Base-by-base conservation (phyloP, 2,797 vertebrate genomes). In the Rhynchotus rufescens region DNA sequence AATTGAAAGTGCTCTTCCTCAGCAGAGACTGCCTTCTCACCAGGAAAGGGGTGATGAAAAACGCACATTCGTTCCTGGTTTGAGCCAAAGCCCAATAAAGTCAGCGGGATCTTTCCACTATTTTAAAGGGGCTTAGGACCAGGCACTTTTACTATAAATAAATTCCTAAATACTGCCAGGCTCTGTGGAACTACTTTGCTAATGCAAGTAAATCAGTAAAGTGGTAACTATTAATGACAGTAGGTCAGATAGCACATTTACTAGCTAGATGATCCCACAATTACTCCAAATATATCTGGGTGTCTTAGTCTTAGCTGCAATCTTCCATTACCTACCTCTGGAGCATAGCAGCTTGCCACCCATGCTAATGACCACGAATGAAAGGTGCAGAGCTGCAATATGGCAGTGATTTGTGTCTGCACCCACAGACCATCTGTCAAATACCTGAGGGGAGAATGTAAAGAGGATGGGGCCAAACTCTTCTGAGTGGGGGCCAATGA, bases 21-120 rank as follows among this genome's bases (percentile, higher is more conserved):
- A 86, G 84, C 77, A 92, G 30, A 82, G 73, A 85, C 42, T 51
- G 77, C 52, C 36, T 81, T 80, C 80, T 79, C 82, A 90, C 87
- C 86, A 94, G 80, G 76, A 85, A 90, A 81, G 74, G 4, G 42
- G 80, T 89, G 87, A 96, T 96, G 95, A 96, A 95, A 93, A 84
- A 75, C 57, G 64, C 84, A 89, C 61, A 84, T 92, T 95, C 64
- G 85, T 68, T 62, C 61, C 54, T 15, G 32, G 54, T 69, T 85
- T 89, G 80, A 93, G 49, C 61, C 74, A 87, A 94, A 94, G 80
- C 71, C 77, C 87, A 94, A 38, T 80, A 74, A 93, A 93, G 74
- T 90, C 90, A 95, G 92, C 5, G 0, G 90, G 89, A 94, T 73
- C 80, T 80, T 92, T 79, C 86, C 71, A 94, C 32, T 89, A 72